Base-by-base conservation (phyloP, 2,113 vertebrate genomes). In the Alces alces region DNA sequence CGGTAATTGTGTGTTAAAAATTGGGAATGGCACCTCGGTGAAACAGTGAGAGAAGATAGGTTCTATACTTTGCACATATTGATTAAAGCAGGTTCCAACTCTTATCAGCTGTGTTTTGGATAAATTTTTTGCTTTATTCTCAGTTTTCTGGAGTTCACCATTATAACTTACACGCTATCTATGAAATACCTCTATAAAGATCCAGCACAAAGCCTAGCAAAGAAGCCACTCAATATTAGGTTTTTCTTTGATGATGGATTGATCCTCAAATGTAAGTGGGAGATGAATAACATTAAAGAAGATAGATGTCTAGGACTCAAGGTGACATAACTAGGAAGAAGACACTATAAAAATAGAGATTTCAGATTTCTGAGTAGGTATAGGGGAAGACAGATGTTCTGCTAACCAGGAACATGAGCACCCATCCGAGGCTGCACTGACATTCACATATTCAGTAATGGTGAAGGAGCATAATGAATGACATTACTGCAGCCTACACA, bases 281-380 rank as follows among this genome's bases (percentile, higher is more conserved):
- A 86, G 54, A 85, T 79, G 47, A 92, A 66, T 89, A 60, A 78
- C 64, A 79, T 91, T 58, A 90, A 66, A 60, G 11, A 66, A 92
- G n/a, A 96, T 52, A 19, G 6, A 50, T 92, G 92, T 80, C 19
- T 43, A 73, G 15, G 10, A 70, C 78, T 95, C 85, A 93, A 93
- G 57, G 76, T 92, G 76, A 82, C 12, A 43, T 78, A 70, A 76
- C 16, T 78, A 87, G n/a, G n/a, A 89, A 94, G 21, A 91, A 78
- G 57, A 85, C 83, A 58, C 50, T 96, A 92, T 95, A 87, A 95
- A 96, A 91, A 95, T 76, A 73, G 36, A 97, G 39, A 91, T 90
- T 96, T 95, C 80, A 92, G 96, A 43, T 90, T 91, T 85, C 45
- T 78, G 70, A 92, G 14, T 19, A 94, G 15, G 50, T 60, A 3